Evolutionary conservation across 2,888 invertebrate genomes (phyloP).

Genomic region (Oxycera nigricornis): DNA sequence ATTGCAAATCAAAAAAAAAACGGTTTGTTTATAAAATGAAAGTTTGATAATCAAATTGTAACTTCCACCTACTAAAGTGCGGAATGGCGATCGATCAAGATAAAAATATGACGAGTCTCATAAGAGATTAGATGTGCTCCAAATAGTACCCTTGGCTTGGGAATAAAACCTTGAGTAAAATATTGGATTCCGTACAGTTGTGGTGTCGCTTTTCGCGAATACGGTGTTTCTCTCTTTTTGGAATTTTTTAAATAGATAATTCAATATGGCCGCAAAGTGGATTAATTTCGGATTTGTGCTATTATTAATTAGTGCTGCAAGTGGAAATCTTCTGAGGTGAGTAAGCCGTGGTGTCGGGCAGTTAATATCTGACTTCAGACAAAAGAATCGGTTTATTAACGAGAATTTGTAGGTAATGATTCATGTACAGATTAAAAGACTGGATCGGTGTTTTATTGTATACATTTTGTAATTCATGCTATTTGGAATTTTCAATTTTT

Average conservation of each 20-base stretch:
- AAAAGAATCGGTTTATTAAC: no score
- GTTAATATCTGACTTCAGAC: no score
- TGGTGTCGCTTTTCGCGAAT: not conserved
- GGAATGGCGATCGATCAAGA: conserved; percentile 32
- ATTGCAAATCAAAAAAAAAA: not conserved
- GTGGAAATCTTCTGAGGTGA: conserved; percentile 17
- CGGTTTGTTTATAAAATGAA: conserved; percentile 1
- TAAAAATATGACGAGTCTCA: not conserved
- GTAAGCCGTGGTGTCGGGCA: not conserved
- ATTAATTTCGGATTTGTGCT: not conserved
- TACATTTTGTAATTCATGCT: no score
- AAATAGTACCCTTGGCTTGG: not conserved
- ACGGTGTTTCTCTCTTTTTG: not conserved
- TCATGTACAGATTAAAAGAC: no score
- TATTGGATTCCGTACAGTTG: not conserved
- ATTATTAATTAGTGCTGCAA: not conserved
- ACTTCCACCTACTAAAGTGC: not conserved
- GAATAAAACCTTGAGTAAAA: conserved; percentile 5
- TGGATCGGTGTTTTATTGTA: not conserved
- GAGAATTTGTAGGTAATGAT: no score
- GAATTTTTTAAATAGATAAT: not conserved
- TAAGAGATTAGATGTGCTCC: not conserved
- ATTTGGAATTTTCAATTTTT: no score
- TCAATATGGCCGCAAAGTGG: not conserved
- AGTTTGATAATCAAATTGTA: conserved; percentile 11